Evolutionary conservation across 2,888 invertebrate genomes (phyloP).

Genomic region (Sisyra nigra): DNA sequence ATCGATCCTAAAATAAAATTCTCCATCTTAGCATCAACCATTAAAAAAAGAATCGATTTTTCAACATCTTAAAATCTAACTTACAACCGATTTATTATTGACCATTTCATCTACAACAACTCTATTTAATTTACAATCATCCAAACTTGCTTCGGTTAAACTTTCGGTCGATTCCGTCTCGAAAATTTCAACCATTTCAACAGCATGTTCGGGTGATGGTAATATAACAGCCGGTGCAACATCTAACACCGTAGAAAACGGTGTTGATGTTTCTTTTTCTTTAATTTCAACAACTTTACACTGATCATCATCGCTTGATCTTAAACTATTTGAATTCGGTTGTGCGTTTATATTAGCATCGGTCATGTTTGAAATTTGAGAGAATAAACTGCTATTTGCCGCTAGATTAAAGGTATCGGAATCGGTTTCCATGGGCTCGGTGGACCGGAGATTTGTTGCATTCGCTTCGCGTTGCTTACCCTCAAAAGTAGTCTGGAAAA

Average conservation of each 20-base stretch:
- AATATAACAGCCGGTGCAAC: conserved; percentile 12
- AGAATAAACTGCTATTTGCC: conserved; percentile 50
- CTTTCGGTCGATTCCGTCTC: conserved; percentile 19
- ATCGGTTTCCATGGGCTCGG: conserved; percentile 19
- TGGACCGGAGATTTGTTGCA: not conserved
- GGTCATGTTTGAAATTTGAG: conserved; percentile 39
- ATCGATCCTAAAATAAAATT: not conserved
- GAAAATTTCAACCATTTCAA: conserved; percentile 36
- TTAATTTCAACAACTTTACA: conserved; percentile 50
- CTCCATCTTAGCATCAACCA: not conserved
- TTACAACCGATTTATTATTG: not conserved
- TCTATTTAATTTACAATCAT: not conserved
- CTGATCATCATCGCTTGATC: conserved; percentile 15
- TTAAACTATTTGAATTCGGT: conserved; percentile 10
- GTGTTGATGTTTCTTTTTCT: conserved; percentile 50
- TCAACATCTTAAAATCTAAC: too few species aligned
- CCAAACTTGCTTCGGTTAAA: conserved; percentile 9
- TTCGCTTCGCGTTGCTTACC: conserved; percentile 3
- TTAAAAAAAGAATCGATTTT: too few species aligned
- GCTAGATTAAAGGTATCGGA: conserved; percentile 39
- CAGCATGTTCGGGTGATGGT: conserved; percentile 16
- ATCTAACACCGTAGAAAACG: conserved; percentile 35
- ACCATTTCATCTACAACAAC: conserved; percentile 5
- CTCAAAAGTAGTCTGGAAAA: conserved; percentile 1
- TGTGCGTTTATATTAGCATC: conserved; percentile 12